Evolutionary conservation across 2,888 invertebrate species (phyloP), one percentile per base, ranked within the genome.

Genomic region (Oasisia sp.): DNA sequence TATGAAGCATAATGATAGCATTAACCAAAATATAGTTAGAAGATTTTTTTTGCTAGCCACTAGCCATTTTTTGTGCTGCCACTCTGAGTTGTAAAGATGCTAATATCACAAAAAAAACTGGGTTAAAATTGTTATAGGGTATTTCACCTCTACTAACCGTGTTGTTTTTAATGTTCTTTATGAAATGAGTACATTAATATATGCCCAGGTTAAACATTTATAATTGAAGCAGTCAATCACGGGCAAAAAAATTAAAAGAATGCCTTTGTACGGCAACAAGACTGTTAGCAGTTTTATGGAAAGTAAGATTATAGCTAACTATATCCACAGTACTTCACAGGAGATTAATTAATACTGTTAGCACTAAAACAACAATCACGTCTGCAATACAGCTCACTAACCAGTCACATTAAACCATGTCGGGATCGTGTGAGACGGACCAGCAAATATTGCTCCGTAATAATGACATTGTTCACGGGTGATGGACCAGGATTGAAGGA

Each of bases 391-490:
- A 5, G 74, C 74, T n/a, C 74, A 19, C 74, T 74, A 74, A 74
- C n/a, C 14, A 74, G 74, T 74, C n/a, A 74, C 27, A 27, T n/a
- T 74, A 74, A 74, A 74, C 74, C n/a, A 27, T 74, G 74, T 74
- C 74, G n/a, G 74, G 27, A n/a, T 7, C 3, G 7, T 27, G 74
- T 74, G 19, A 74, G 74, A 74, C 27, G 74, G 74, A 74, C 7
- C 74, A 74, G 74, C 74, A 74, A 74, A 74, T 74, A 74, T 74
- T 74, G 74, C 74, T 74, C n/a, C 27, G 19, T 74, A 74, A 74
- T 74, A 74, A 74, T 74, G 74, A 74, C 74, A 74, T 74, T 74
- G 74, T 74, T 74, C 19, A 19, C n/a, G 74, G 2, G 74, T 74
- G 74, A 74, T n/a, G n/a, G 27, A 74, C 19, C 74, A 74, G 74